Evolutionary conservation across 1,140 invertebrate genomes (phyloP).

Genomic region (Steinernema khuongi): DNA sequence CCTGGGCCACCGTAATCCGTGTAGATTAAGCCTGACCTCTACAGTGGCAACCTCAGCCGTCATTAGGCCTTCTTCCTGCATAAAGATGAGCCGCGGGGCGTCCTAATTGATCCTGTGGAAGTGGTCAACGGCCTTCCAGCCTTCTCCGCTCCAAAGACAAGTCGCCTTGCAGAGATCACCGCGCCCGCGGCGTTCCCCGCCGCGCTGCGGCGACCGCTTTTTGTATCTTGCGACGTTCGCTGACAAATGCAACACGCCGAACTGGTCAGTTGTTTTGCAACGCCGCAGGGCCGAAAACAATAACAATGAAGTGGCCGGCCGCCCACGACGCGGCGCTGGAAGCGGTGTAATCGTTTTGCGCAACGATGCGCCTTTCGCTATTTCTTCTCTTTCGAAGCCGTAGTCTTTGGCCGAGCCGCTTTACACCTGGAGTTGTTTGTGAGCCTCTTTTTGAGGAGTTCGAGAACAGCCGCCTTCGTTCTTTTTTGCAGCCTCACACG

Average conservation of each 20-base stretch:
- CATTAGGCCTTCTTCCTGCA: too few relatives aligned
- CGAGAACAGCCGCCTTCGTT: too few relatives aligned
- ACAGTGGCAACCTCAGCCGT: too few relatives aligned
- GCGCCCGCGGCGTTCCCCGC: not conserved
- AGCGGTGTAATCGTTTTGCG: not conserved
- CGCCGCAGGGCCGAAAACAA: not conserved
- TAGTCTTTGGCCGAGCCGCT: slow-evolving; percentile 10
- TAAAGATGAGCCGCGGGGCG: too few relatives aligned
- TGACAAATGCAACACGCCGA: not conserved
- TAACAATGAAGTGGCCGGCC: not conserved
- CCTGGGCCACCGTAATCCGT: too few relatives aligned
- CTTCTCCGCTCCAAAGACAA: not conserved
- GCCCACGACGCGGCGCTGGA: slow-evolving; percentile 2
- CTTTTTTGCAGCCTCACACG: too few relatives aligned
- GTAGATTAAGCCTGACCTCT: too few relatives aligned
- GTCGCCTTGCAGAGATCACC: not conserved
- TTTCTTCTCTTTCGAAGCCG: not conserved
- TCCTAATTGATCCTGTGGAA: too few relatives aligned
- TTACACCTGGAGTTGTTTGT: too few relatives aligned
- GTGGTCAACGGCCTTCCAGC: too few relatives aligned
- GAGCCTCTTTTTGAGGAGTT: too few relatives aligned
- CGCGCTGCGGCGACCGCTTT: slow-evolving; percentile 1
- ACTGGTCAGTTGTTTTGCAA: slow-evolving; percentile 15
- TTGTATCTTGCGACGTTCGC: not conserved
- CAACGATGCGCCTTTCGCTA: not conserved